Evolutionary conservation across 2,888 invertebrate species (phyloP).

Genomic region (Cephus pygmeus): DNA sequence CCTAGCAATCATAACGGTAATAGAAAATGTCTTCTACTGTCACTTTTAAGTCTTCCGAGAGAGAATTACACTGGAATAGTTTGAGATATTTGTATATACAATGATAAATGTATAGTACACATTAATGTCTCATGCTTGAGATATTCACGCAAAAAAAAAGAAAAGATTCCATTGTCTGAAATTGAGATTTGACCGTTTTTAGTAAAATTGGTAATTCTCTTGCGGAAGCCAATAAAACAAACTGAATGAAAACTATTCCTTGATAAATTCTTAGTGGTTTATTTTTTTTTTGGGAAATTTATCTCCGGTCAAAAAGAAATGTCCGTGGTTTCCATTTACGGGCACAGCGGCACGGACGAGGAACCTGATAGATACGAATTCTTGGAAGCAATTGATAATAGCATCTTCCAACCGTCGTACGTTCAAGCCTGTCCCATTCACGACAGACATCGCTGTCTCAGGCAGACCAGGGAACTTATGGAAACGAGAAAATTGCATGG

Average conservation of each 20-base stretch:
- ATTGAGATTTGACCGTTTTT: background rate
- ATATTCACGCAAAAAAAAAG: rapidly evolving
- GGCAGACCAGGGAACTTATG: constrained; percentile 56
- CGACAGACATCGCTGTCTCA: constrained; percentile 57
- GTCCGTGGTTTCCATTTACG: constrained; percentile 49
- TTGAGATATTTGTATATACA: background rate
- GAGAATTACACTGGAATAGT: background rate
- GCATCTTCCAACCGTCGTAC: constrained; percentile 39
- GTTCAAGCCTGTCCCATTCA: constrained; percentile 55
- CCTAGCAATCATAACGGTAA: constrained; percentile 34
- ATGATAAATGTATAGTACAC: background rate
- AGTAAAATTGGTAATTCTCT: background rate
- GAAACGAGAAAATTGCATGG: constrained; percentile 43
- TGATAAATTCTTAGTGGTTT: background rate
- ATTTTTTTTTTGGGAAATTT: background rate
- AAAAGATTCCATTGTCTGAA: background rate
- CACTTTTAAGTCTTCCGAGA: background rate
- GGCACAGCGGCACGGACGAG: constrained; percentile 48
- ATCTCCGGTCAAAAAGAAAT: constrained; percentile 21
- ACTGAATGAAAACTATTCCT: background rate
- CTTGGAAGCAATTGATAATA: constrained; percentile 41
- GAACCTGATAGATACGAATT: constrained; percentile 37
- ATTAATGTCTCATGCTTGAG: background rate
- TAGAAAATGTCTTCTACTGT: constrained; percentile 17
- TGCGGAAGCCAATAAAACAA: background rate